Evolutionary conservation across 2,797 vertebrate genomes (phyloP), one percentile per base, ranked within the genome.

Genomic region (Chelonia mydas): DNA sequence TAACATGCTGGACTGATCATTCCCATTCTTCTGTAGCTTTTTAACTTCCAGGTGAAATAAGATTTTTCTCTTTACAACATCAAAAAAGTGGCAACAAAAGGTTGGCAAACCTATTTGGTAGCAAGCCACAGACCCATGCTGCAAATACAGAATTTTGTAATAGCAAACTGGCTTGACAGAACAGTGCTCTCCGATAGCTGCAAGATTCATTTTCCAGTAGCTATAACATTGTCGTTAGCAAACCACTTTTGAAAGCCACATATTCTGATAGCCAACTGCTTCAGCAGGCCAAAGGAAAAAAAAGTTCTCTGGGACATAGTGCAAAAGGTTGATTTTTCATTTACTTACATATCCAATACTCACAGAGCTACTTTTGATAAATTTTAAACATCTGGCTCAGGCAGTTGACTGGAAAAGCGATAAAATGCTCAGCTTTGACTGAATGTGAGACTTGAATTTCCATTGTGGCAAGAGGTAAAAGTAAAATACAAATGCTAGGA

Each of bases 391-490:
- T 78, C 51, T 92, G 85, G 91, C 74, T 90, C 78, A 88, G 86
- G 59, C 86, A 77, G 72, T 89, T 55, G 1, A 90, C 74, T 80
- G 86, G 86, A 94, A 96, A 94, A 68, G 91, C 2, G 2, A 90
- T 83, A 94, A 91, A 96, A 96, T 41, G 33, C 28, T 87, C 90
- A 87, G 72, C 80, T 94, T 94, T 84, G 86, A 95, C 89, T 89
- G 92, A 92, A 83, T 55, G 72, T 81, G 72, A 55, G 54, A 90
- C 86, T 85, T 78, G 78, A 93, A 88, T 92, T 96, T 94, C 86
- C 74, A 31, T 84, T 96, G 72, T 92, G 57, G 5, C 7, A 87
- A 92, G 91, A 89, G 9, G 50, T 47, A 88, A 88, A 94, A 95
- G 84, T 91, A 96, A 94, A 96, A 72, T 92, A 81, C 61, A 94